Evolutionary conservation across 2,113 vertebrate species (phyloP).

Genomic region (Gobius niger): DNA sequence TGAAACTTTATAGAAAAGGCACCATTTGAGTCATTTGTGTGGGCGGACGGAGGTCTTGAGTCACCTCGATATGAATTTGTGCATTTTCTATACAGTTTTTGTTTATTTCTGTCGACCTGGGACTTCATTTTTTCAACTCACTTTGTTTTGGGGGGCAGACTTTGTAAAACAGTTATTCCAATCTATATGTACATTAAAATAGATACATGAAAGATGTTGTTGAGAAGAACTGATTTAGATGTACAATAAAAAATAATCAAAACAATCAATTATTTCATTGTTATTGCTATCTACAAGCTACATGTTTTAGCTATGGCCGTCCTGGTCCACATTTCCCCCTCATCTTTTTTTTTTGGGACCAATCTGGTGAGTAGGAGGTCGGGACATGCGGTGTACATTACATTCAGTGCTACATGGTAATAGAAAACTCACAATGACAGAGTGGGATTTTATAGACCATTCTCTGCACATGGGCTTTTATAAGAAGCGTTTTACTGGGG

Average conservation of each 20-base stretch:
- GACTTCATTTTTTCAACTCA: too few relatives aligned
- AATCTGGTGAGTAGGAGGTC: conserved; percentile 41
- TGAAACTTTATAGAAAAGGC: conserved; percentile 62
- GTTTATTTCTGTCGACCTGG: too few relatives aligned
- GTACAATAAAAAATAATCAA: too few relatives aligned
- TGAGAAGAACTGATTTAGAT: too few relatives aligned
- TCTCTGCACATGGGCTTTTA: not conserved
- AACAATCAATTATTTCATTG: too few relatives aligned
- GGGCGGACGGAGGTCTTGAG: conserved; percentile 51
- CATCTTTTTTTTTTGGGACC: conserved; percentile 50
- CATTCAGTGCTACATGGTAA: conserved; percentile 1
- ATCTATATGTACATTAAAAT: too few relatives aligned
- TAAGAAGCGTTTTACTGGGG: not conserved
- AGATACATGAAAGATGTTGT: too few relatives aligned
- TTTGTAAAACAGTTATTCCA: too few relatives aligned
- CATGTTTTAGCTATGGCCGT: conserved; percentile 35
- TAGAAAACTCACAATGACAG: conserved; percentile 11
- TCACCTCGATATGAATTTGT: conserved; percentile 40
- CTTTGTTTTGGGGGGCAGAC: too few relatives aligned
- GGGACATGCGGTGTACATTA: not conserved
- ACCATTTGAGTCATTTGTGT: conserved; percentile 60
- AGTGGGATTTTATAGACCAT: conserved; percentile 9
- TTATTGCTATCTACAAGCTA: conserved; percentile 1
- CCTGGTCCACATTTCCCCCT: too few relatives aligned
- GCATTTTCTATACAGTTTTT: too few relatives aligned